Evolutionary conservation across 1,140 invertebrate genomes (phyloP), one percentile per base, ranked within the genome.

Genomic region (Lucilia cuprina): DNA sequence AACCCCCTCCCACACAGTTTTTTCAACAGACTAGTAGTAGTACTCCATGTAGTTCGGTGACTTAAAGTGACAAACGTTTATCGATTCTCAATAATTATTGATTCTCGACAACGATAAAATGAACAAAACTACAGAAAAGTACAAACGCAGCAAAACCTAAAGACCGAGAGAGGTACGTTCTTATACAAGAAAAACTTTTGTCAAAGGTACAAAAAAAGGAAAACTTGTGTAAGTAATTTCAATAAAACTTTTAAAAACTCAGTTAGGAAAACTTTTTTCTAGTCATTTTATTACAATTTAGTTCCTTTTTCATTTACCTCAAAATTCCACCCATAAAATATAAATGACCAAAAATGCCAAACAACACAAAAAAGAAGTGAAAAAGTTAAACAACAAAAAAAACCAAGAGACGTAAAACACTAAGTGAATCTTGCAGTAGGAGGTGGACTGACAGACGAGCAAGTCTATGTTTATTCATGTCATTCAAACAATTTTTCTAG

Each of bases 51-150:
- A 7, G 50, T 41, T 41, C 0, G 10, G 50, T 50, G 14, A 30
- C 21, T 49, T 80, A 80, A 80, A 19, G 77, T 80, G 77, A 80
- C 77, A 80, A 80, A 80, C 77, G 77, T 80, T 80, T 80, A 80
- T 80, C 77, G 77, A 80, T 80, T 80, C 41, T 49, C 77, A 49
- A 80, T 80, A 80, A 80, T 80, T 80, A 80, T 80, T 80, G 77
- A 80, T 80, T 80, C 55, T 7, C 65, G n/a, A 21, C 65, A 70
- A 70, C 19, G 50, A 60, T 60, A 21, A 19, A 70, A n/a, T 14
- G 8, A 7, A 21, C 2, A 19, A 21, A 70, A 21, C 17, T 17
- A 60, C 2, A 4, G 10, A 55, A 14, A 60, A 14, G 14, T 10
- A 60, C 14, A 17, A n/a, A 60, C 41, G 55, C 13, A 60, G n/a